Evolutionary conservation across 2,113 vertebrate genomes (phyloP).

Genomic region (Colistium nudipinnis): DNA sequence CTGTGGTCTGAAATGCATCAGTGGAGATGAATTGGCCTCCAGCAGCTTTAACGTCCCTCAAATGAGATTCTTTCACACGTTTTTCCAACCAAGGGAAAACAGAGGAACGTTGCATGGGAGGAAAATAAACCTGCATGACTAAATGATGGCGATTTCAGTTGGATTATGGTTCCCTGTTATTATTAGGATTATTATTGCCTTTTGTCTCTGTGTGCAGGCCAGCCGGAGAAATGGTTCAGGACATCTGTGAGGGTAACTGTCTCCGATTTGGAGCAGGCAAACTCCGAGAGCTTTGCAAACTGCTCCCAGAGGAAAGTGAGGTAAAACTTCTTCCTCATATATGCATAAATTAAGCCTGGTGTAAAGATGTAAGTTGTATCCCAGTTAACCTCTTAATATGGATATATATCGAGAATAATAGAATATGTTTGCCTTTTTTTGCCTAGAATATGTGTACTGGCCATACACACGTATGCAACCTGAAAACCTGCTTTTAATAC

Average conservation of each 20-base stretch:
- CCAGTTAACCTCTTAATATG: not conserved
- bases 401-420: not conserved
- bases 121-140: too few species aligned
- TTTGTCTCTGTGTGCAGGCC: constrained; percentile 71
- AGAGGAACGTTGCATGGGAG: too few species aligned
- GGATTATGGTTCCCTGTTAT: not conserved
- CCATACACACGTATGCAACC: not conserved
- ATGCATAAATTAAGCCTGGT: not conserved
- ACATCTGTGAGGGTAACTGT: constrained; percentile 77
- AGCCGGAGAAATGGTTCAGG: constrained; percentile 69
- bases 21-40: not conserved
- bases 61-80: not conserved
- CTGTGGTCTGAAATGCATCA: not conserved
- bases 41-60: not conserved
- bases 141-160: not conserved
- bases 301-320: constrained; percentile 83
- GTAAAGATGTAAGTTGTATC: not conserved
- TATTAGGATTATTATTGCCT: not conserved
- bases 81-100: not conserved
- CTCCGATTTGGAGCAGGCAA: constrained; percentile 79
- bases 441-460: not conserved
- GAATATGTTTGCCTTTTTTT: not conserved
- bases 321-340: constrained; percentile 55
- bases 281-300: constrained; percentile 81
- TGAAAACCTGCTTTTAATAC: too few species aligned